Percentiles rank a stretch among this genome's conserved stretches.
phyloP scores from a whole-genome alignment of 2,888 invertebrate species.

The Chrysotoxum bicinctum region DNA sequence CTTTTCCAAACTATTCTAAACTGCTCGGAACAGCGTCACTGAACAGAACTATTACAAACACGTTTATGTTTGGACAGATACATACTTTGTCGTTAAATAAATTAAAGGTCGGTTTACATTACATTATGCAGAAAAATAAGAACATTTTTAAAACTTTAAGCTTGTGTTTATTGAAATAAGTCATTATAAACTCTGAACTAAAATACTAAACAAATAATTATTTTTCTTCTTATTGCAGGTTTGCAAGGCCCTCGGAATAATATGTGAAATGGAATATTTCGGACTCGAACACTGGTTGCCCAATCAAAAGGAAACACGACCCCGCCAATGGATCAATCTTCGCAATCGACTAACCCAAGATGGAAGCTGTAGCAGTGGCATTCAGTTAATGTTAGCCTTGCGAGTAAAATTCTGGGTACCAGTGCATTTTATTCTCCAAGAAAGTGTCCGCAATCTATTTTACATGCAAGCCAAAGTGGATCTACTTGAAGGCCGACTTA shows the following conservation, averaged over 20 bases:
- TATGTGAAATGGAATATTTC: conserved; percentile 94
- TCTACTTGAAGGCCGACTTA: conserved; percentile 87
- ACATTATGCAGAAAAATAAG: no score
- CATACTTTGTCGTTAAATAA: no score
- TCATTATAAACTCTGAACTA: no score
- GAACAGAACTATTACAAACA: no score
- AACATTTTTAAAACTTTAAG: no score
- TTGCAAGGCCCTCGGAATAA: conserved; percentile 90
- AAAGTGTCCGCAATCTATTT: conserved; percentile 91
- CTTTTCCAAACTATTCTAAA: no score
- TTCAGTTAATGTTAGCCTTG: conserved; percentile 80
- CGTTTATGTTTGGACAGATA: no score
- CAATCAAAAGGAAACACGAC: conserved; percentile 84
- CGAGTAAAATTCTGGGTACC: conserved; percentile 95
- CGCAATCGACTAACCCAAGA: conserved; percentile 84
- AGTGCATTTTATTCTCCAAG: conserved; percentile 92
- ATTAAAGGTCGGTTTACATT: no score
- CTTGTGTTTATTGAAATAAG: no score
- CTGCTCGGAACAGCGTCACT: no score
- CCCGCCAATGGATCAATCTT: conserved; percentile 93
- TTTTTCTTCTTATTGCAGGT: conserved; percentile 84
- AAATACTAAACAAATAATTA: not conserved
- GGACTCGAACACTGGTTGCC: conserved; percentile 86
- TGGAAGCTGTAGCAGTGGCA: conserved; percentile 77
- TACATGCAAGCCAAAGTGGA: conserved; percentile 92